phyloP scores from a whole-genome alignment of 2,797 vertebrate species.

The Falco naumanni region DNA sequence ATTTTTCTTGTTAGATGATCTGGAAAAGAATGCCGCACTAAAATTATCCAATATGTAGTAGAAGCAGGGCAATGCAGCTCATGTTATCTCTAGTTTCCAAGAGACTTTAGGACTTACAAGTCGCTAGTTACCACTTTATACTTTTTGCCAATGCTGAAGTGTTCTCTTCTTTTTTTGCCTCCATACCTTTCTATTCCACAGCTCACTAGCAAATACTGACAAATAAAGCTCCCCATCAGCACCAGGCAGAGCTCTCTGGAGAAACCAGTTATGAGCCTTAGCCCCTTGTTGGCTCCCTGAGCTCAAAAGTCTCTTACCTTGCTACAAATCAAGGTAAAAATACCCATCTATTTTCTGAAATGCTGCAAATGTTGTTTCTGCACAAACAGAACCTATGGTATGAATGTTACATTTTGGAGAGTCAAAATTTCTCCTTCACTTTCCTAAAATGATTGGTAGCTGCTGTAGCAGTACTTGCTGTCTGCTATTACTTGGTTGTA shows the following conservation, averaged over 20 bases:
- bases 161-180: not conserved
- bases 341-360: not conserved
- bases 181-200: not conserved
- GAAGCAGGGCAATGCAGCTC: not conserved
- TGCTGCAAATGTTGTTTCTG: not conserved
- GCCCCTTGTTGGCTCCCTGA: not conserved
- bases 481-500: not conserved
- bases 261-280: not conserved
- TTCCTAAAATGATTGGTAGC: not conserved
- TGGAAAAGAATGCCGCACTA: not conserved
- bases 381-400: not conserved
- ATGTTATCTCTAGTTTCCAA: not conserved
- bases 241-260: not conserved
- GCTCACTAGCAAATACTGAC: not conserved
- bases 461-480: not conserved
- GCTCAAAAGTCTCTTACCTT: not conserved
- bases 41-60: not conserved
- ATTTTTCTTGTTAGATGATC: not conserved
- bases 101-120: not conserved
- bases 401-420: not conserved
- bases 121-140: not conserved
- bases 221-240: not conserved
- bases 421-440: not conserved
- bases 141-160: not conserved
- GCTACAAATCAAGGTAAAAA: not conserved